phyloP scores from a whole-genome alignment of 2,113 vertebrate genomes.

The Syngnathus typhle region DNA sequence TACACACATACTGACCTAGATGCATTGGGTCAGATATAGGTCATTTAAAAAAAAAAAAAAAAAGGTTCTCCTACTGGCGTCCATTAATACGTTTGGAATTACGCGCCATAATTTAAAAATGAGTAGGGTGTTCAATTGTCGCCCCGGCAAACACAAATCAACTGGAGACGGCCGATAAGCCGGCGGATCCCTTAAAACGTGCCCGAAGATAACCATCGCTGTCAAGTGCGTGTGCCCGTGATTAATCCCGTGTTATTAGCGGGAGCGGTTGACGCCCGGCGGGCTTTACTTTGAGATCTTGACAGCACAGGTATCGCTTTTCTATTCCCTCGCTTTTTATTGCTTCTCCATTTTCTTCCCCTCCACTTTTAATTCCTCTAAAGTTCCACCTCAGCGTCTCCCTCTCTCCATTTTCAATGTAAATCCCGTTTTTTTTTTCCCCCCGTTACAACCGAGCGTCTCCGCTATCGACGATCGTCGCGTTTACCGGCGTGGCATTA shows the following conservation, averaged over 20 bases:
- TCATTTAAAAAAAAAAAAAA: background rate
- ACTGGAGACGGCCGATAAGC: slow-evolving; percentile 24
- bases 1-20: background rate
- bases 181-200: slow-evolving; percentile 40
- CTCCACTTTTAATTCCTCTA: slow-evolving; percentile 24
- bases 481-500: background rate
- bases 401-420: background rate
- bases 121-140: no score
- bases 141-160: slow-evolving; percentile 13
- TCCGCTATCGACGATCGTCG: background rate
- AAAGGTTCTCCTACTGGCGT: background rate
- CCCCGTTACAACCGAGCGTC: background rate
- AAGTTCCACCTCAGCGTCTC: background rate
- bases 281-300: slow-evolving; percentile 58
- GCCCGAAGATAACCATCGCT: slow-evolving; percentile 27
- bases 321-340: background rate
- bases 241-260: slow-evolving; percentile 55
- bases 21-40: background rate
- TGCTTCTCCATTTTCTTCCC: background rate
- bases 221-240: slow-evolving; percentile 3
- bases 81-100: background rate
- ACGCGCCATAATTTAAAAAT: background rate
- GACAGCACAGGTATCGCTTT: slow-evolving; percentile 48
- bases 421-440: no score
- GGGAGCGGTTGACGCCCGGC: slow-evolving; percentile 44